These are phyloP conservation scores for Formica exsecta DNA, from an alignment of 1,140 invertebrate species.

Conservation along the genomic window DNA sequence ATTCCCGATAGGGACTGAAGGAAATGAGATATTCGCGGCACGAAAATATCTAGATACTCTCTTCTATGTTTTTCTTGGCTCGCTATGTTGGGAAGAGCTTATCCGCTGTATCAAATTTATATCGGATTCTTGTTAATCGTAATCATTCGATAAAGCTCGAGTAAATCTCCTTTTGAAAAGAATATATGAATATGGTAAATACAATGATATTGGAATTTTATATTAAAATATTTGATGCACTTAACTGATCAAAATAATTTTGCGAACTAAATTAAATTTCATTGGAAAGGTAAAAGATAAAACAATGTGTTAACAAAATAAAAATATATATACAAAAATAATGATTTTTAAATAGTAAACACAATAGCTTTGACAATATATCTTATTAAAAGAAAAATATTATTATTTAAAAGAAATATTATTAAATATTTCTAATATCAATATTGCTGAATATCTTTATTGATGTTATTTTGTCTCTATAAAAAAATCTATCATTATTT, in stretches of 20 bases:
- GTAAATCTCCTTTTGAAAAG: constrained; percentile 42
- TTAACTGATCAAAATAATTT: constrained; percentile 3
- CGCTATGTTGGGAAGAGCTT: constrained; percentile 46
- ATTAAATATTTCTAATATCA: not conserved
- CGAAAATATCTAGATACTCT: constrained; percentile 44
- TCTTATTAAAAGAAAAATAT: constrained; percentile 19
- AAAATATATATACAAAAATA: not conserved
- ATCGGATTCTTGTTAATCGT: constrained; percentile 55
- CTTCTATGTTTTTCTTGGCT: constrained; percentile 59
- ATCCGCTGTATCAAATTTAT: constrained; percentile 58
- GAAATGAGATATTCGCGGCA: constrained; percentile 40
- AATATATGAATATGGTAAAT: constrained; percentile 29
- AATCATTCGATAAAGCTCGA: constrained; percentile 55
- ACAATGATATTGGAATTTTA: constrained; percentile 42
- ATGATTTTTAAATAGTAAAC: not conserved
- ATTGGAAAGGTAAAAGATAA: not conserved
- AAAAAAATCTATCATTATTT: not conserved
- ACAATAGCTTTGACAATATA: not conserved
- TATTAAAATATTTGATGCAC: constrained; percentile 31
- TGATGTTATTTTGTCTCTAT: not conserved
- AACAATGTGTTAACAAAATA: not conserved
- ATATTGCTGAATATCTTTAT: not conserved
- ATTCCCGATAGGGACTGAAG: constrained; percentile 49
- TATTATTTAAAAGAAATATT: not conserved
- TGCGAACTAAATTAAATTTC: constrained; percentile 1